Evolutionary conservation across 1,140 invertebrate genomes (phyloP), one percentile per base, ranked within the genome.

Genomic region (Listronotus oregonensis): DNA sequence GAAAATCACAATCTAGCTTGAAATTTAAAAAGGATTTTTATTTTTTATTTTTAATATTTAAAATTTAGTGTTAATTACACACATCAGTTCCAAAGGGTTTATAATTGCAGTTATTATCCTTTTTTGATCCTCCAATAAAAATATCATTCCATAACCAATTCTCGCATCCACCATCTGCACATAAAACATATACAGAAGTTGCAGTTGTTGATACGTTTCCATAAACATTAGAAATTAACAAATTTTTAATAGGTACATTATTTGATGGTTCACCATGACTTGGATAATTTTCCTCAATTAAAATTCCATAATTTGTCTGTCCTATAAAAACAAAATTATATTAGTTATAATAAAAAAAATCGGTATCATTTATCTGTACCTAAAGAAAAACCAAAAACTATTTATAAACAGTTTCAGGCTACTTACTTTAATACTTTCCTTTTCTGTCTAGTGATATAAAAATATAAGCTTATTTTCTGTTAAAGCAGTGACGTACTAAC

Each of bases 271-370:
- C 51, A 5, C 31, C 34, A 32, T 14, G 7, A 10, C 6, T 12
- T n/a, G 51, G 51, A 54, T 54, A 54, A 27, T 54, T 54, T 54
- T 54, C 9, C 15, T 54, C 51, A 27, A 54, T 54, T 15, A 54
- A 37, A 34, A 54, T 54, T 14, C 51, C 51, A 39, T 34, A 54
- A 6, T 34, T 6, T 3, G 31, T 54, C 0, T 27, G 11, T 7
- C 51, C 51, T 54, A 37, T 1, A 49, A 49, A n/a, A n/a, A n/a
- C n/a, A n/a, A n/a, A n/a, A n/a, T n/a, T n/a, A n/a, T n/a, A n/a
- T 9, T 6, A 6, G 6, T 39, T 39, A 39, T 8, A 8, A 8
- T 39, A 39, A 39, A 8, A 6, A 8, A 39, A 8, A 39, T n/a
- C n/a, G n/a, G n/a, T n/a, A n/a, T n/a, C n/a, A n/a, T n/a, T n/a